Evolutionary conservation across 2,888 invertebrate species (phyloP), one percentile per base, ranked within the genome.

Genomic region (Diarsia brunnea): DNA sequence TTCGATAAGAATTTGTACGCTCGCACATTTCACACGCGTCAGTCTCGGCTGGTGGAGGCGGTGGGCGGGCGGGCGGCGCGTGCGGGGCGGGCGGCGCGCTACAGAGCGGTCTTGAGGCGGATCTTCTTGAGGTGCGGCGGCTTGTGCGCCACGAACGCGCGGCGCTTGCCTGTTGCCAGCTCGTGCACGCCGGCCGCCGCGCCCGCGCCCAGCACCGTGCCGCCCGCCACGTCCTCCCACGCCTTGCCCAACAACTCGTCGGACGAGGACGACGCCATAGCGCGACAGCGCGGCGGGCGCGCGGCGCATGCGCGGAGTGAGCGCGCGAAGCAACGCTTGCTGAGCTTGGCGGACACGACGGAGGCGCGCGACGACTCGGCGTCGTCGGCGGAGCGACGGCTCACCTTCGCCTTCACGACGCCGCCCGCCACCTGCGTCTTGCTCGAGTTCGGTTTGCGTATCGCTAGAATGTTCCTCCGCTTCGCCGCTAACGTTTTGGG

Each of bases 121-220:
- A 96, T 95, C 92, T 96, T 96, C 89, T 96, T 96, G 79, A 96
- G 94, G 76, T 89, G 94, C 73, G 81, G 63, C 31, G 95, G 93
- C 66, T 94, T 84, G 1, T 93, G 90, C 83, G 88, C 90, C 53
- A 93, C 92, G 89, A 92, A 93, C 2, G 93, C 88, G 43, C 95
- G 90, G 7, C 95, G 93, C 84, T 94, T 94, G 73, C 88, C 90
- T 16, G 90, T 51, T 43, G 88, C 55, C 51, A 89, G 58, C 38
- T 87, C 67, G 64, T 73, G 87, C 91, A 38, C 94, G 4, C 93
- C 93, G 38, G 91, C 89, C 8, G 21, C 10, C 16, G 89, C 92
- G 60, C 87, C 89, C 31, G 60, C 24, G 47, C 47, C 63, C 66
- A 45, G 91, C 89, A 19, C 89, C 92, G 63, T 90, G 55, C 93